Evolutionary conservation across 2,113 vertebrate species (phyloP), one percentile per base, ranked within the genome.

Genomic region (Austrofundulus limnaeus): DNA sequence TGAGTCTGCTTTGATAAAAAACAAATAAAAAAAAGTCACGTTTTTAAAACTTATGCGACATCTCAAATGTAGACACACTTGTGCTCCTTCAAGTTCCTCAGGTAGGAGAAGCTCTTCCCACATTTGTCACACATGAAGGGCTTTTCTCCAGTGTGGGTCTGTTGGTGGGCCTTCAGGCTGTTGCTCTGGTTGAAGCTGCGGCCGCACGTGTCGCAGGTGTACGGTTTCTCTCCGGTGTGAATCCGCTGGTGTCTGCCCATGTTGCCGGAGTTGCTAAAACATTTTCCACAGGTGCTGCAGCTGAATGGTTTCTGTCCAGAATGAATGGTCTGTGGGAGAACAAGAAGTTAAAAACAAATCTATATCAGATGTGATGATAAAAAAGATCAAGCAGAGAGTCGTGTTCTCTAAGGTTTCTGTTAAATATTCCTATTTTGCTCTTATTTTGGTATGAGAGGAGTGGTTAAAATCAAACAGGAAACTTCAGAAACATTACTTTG

Each of bases 201-300:
- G 0, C 87, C 87, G 1, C 92, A 92, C 0, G 54, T 68, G 25
- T 78, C 69, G 19, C 92, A 92, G 80, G 66, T 86, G 70, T 85
- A 92, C 2, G 92, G 92, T 34, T 92, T 92, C 74, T 92, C 91
- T 0, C 91, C 91, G 0, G 89, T 92, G 83, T 92, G 92, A 70
- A 92, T 87, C 0, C 91, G 88, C 81, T 92, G 90, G 84, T 95
- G 94, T 60, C 94, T 83, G 76, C 91, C 91, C 61, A 94, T 90
- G 50, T 93, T 93, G 1, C 92, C 92, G 11, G 89, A 80, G 73
- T 91, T 92, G 85, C 89, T 88, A 78, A 94, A 95, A 72, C 90
- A 78, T 71, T 94, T 95, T 1, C 91, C 91, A 2, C 95, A 95
- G 8, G 92, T 83, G 39, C 70, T 74, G 12, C 92, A 92, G 69